A percentile compares a stretch with the other conserved stretches of the same genome.
Evolutionary conservation across 2,888 invertebrate genomes (phyloP).

Genomic region (Magallana nippona): DNA sequence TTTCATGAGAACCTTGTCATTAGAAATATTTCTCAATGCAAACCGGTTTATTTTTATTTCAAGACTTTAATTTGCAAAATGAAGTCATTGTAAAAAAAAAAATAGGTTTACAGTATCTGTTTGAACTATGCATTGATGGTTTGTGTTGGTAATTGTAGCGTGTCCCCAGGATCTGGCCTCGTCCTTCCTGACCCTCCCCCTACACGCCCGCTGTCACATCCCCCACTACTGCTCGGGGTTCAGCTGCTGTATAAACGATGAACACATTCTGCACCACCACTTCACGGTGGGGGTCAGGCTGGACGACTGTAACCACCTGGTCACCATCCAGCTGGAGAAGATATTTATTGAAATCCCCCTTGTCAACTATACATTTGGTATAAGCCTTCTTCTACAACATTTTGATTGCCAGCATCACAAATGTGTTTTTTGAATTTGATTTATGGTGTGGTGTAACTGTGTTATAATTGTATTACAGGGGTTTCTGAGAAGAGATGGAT

Average conservation of each 20-base stretch:
- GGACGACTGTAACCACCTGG: conserved; percentile 52
- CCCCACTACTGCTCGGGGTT: conserved; percentile 63
- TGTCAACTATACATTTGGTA: conserved; percentile 47
- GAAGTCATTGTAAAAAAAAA: too few species aligned
- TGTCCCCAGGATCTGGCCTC: conserved; percentile 22
- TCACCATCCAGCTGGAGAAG: conserved; percentile 50
- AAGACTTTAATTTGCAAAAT: too few species aligned
- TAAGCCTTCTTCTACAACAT: too few species aligned
- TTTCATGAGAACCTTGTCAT: too few species aligned
- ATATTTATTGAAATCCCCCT: conserved; percentile 37
- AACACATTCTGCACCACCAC: conserved; percentile 46
- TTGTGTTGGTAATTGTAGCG: neutral
- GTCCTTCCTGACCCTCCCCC: conserved; percentile 46
- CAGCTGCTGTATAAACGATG: conserved; percentile 54
- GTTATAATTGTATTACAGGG: conserved; percentile 19
- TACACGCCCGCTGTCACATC: conserved; percentile 55
- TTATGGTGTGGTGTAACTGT: neutral
- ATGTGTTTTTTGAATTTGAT: neutral
- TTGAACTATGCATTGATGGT: too few species aligned
- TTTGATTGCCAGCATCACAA: neutral
- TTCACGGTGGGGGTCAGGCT: conserved; percentile 46
- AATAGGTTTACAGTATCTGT: too few species aligned
- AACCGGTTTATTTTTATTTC: too few species aligned
- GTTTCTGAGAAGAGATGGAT: conserved; percentile 45
- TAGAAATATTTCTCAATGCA: too few species aligned